These are phyloP conservation scores for Papilio polytes DNA, from an alignment of 1,140 invertebrate species.

Conservation along the genomic window DNA sequence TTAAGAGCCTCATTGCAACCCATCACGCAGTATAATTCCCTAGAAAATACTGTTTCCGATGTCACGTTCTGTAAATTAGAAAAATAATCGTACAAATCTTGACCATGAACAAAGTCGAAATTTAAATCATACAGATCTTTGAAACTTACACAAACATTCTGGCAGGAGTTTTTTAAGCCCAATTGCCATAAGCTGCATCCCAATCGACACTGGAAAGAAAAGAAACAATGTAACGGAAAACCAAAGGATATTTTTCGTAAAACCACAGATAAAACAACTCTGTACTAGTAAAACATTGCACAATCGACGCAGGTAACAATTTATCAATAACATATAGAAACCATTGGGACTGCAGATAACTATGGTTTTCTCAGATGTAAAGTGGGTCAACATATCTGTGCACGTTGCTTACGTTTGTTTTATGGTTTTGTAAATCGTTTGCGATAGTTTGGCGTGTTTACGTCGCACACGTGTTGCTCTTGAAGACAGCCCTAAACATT, in stretches of 20 bases:
- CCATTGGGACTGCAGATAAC: neutral
- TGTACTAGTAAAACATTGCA: no score
- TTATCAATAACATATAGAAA: no score
- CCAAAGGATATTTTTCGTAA: no score
- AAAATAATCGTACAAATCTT: no score
- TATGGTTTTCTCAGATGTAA: neutral
- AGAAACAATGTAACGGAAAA: no score
- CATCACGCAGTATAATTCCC: constrained; percentile 91
- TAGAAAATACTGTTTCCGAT: constrained; percentile 86
- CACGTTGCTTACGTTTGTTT: constrained; percentile 37
- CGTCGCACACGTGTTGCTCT: constrained; percentile 50
- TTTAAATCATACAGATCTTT: neutral
- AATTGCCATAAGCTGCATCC: constrained; percentile 88
- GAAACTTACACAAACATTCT: constrained; percentile 89
- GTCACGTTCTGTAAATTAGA: constrained; percentile 91
- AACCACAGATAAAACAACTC: no score
- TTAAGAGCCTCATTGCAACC: constrained; percentile 91
- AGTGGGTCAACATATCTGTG: constrained; percentile 29
- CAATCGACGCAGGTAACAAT: no score
- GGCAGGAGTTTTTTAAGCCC: constrained; percentile 87
- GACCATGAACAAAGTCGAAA: no score
- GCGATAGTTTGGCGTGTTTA: constrained; percentile 51
- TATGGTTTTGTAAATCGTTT: constrained; percentile 44
- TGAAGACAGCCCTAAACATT: constrained; percentile 42
- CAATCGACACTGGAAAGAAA: constrained; percentile 74